Evolutionary conservation across 2,888 invertebrate genomes (phyloP).

Genomic region (Acleris literana): DNA sequence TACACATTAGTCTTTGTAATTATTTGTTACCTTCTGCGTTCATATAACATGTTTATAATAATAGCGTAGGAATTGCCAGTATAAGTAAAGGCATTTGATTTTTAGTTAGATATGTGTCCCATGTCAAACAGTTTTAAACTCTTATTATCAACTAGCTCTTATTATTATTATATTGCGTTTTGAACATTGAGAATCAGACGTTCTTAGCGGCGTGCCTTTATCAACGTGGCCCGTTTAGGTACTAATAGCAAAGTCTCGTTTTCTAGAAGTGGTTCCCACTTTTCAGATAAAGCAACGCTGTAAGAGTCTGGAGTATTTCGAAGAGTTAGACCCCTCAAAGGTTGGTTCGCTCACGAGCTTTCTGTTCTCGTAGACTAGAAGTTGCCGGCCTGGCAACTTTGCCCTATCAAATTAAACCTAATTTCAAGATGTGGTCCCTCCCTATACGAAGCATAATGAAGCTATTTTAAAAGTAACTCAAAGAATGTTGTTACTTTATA

Average conservation of each 20-base stretch:
- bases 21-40: no score
- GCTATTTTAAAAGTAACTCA: no score
- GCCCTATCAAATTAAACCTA: not conserved
- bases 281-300: slow-evolving; percentile 74
- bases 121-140: no score
- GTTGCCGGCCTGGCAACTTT: slow-evolving; percentile 20
- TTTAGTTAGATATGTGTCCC: no score
- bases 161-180: no score
- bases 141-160: no score
- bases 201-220: not conserved
- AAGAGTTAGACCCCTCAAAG: slow-evolving; percentile 70
- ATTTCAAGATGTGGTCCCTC: not conserved
- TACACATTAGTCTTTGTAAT: no score
- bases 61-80: no score
- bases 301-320: slow-evolving; percentile 72
- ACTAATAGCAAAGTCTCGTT: slow-evolving; percentile 4
- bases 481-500: no score
- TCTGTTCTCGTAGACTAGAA: slow-evolving; percentile 21
- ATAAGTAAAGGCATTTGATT: no score
- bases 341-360: slow-evolving; percentile 55
- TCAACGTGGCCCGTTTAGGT: no score
- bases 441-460: not conserved
- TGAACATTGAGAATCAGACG: not conserved
- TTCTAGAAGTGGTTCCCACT: slow-evolving; percentile 46
- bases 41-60: no score